Percentiles rank a stretch among this genome's conserved stretches.
Evolutionary conservation across 2,797 vertebrate genomes (phyloP).

Genomic region (Cheirogaleus major): DNA sequence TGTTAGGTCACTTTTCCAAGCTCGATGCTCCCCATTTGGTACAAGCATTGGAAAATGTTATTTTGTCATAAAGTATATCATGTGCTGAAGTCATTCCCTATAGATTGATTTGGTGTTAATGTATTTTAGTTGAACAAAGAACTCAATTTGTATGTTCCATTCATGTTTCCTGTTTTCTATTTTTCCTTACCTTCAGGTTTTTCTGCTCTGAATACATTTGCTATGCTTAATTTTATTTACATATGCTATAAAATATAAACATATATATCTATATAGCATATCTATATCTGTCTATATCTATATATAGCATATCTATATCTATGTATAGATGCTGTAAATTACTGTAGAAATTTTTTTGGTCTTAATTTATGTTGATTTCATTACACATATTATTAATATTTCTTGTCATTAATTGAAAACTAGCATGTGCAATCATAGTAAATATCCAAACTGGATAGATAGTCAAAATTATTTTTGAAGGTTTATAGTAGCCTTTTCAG

Average conservation of each 20-base stretch:
- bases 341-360: background rate
- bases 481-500: background rate
- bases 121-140: slow-evolving; percentile 20
- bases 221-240: background rate
- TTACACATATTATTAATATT: background rate
- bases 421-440: background rate
- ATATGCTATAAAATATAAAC: background rate
- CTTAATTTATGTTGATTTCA: background rate
- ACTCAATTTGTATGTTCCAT: background rate
- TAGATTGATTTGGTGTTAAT: background rate
- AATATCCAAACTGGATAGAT: background rate
- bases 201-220: background rate
- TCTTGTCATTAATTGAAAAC: background rate
- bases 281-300: too few species aligned
- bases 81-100: background rate
- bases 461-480: background rate
- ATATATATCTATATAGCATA: background rate
- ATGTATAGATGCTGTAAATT: background rate
- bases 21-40: slow-evolving; percentile 13
- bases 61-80: slow-evolving; percentile 23
- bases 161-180: background rate
- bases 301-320: too few species aligned
- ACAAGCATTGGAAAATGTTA: background rate
- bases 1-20: slow-evolving; percentile 34
- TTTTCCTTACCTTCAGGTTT: background rate